Evolutionary conservation across 2,113 vertebrate genomes (phyloP).

Genomic region (Dinomys branickii): DNA sequence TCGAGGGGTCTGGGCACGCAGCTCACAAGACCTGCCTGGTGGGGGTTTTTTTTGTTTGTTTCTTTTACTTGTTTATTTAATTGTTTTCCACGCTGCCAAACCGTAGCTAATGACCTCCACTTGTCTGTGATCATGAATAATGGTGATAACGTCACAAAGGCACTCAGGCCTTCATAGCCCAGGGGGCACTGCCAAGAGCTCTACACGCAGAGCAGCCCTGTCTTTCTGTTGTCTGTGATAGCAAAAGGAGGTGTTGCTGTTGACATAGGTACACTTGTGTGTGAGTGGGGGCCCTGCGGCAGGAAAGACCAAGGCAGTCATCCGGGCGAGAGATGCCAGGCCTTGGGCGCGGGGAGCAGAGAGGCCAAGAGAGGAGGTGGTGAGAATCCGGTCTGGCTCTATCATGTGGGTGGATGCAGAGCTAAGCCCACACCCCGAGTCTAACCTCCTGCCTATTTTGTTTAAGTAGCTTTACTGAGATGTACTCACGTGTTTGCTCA

Average conservation of each 20-base stretch:
- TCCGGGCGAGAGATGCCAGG: background rate
- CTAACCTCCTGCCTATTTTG: background rate
- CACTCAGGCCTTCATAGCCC: background rate
- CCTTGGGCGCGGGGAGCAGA: rapidly evolving
- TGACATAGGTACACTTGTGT: background rate
- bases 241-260: background rate
- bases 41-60: background rate
- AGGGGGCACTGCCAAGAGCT: background rate
- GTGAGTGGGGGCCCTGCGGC: background rate
- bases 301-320: background rate
- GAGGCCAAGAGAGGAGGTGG: background rate
- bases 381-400: background rate
- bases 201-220: background rate
- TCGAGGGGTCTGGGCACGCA: background rate
- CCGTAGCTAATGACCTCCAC: background rate
- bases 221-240: background rate
- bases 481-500: background rate
- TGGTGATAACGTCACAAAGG: background rate
- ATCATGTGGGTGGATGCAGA: background rate
- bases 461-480: background rate
- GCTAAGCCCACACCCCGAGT: background rate
- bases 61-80: slow-evolving; percentile 17
- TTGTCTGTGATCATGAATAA: background rate
- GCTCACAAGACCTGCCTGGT: background rate
- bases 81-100: background rate